A percentile compares a stretch with the other conserved stretches of the same genome.
Evolutionary conservation across 2,888 invertebrate genomes (phyloP).

Genomic region (Eupithecia pulchellata): DNA sequence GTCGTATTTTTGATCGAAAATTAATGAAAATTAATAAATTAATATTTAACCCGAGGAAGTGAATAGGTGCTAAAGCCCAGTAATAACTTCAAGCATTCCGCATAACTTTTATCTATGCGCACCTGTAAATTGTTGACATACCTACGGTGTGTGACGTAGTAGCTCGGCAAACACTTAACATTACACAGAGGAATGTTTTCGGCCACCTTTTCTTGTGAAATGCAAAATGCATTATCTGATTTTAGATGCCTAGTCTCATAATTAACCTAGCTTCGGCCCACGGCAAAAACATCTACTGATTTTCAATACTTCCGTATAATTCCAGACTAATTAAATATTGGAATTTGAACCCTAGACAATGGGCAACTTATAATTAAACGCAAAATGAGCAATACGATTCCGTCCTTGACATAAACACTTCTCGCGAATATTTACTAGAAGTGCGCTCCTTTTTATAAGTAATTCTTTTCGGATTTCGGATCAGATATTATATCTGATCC

Average conservation of each 20-base stretch:
- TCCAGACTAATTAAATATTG: background rate
- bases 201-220: slow-evolving; percentile 21
- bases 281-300: background rate
- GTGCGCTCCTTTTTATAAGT: background rate
- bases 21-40: no score
- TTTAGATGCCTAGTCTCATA: background rate
- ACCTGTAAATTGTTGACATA: slow-evolving; percentile 50
- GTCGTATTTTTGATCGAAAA: no score
- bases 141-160: slow-evolving; percentile 36
- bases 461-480: no score
- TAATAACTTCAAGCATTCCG: slow-evolving; percentile 41
- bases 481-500: background rate
- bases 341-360: slow-evolving; percentile 3
- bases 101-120: slow-evolving; percentile 50
- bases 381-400: background rate
- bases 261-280: background rate
- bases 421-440: background rate
- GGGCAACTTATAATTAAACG: background rate
- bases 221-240: slow-evolving; percentile 6
- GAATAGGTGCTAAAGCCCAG: slow-evolving; percentile 13
- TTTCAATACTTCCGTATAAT: background rate
- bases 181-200: slow-evolving; percentile 34
- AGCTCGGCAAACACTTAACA: slow-evolving; percentile 39
- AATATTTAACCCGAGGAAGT: slow-evolving; percentile 1
- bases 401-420: background rate